Conservation (phyloP, 2,113 vertebrate genomes). For the Megalops atlanticus region DNA sequence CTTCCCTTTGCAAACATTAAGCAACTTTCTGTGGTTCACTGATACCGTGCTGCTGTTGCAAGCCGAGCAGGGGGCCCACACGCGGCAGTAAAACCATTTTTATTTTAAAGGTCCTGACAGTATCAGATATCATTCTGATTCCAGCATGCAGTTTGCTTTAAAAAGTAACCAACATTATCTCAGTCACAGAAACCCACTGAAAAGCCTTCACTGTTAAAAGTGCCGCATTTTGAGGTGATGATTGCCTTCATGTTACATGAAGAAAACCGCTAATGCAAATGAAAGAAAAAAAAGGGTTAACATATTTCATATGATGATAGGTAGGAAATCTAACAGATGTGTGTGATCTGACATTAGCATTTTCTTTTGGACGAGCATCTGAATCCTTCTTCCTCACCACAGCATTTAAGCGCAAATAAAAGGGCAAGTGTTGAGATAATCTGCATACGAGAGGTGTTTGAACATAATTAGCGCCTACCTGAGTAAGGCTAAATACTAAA, state of each 20-base stretch:
- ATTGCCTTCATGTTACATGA: neutral
- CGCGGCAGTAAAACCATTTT: neutral
- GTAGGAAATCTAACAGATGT: neutral
- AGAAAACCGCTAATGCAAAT: neutral
- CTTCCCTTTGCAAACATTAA: neutral
- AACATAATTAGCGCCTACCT: neutral
- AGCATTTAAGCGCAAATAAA: neutral
- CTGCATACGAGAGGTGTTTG: neutral
- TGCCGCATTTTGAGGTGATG: neutral
- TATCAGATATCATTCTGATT: neutral
- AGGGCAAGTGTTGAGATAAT: neutral
- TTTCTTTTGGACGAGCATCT: neutral
- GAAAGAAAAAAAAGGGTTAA: neutral
- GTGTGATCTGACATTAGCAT: too few species aligned
- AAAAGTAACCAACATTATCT: neutral
- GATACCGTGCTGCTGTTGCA: neutral
- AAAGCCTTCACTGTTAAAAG: neutral
- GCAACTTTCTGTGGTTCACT: neutral
- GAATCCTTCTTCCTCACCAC: neutral
- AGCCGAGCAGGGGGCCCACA: neutral
- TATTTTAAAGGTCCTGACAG: neutral
- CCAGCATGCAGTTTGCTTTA: neutral
- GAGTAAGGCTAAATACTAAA: neutral
- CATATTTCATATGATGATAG: neutral
- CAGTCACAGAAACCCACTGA: neutral